Base-by-base conservation (phyloP, 2,797 vertebrate species). In the Centropyge bicolor region DNA sequence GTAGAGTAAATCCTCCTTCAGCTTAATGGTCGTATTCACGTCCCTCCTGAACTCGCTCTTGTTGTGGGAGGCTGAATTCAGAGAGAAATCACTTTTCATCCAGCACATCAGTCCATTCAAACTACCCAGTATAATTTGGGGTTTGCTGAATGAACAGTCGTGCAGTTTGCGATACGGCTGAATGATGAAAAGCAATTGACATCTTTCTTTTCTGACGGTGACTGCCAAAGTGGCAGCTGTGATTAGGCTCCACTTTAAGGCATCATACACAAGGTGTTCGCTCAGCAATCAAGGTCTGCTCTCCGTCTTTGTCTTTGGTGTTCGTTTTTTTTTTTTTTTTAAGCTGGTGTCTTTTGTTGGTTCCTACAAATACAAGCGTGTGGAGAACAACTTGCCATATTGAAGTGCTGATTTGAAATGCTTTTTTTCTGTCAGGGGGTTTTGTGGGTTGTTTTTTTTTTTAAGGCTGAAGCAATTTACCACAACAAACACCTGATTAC, bases 231-330 rank as follows among this genome's bases (percentile, higher is more conserved):
- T 82, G 70, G 81, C 76, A 74, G 10, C 67, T 70, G 80, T 89
- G 89, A 94, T 93, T 90, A 87, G 82, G 65, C 64, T 68, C 78
- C 88, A 90, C 85, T 93, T 88, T 89, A 71, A 81, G 70, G 76
- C 85, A 71, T 70, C 83, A 82, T 81, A 78, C 73, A 73, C 72
- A 78, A 85, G 62, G 80, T 89, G 78, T 87, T 87, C 74, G 70
- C 87, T 69, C 68, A 66, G 89, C 84, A 93, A 92, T 94, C 90
- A 92, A 81, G 59, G 74, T 81, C 88, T 84, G 59, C 84, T 76
- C 56, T 76, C 43, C 82, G 62, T 82, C 70, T 82, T 82, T 81
- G 68, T 86, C 68, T 78, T 40, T 41, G 1, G 9, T 66, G 8
- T 19, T 68, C 60, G 8, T 19, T 68, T 56, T 51, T 43, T 36